Percentiles rank a stretch among this genome's conserved stretches.
Conservation (phyloP, 1,140 invertebrate genomes). For the Ceratina japonica region DNA sequence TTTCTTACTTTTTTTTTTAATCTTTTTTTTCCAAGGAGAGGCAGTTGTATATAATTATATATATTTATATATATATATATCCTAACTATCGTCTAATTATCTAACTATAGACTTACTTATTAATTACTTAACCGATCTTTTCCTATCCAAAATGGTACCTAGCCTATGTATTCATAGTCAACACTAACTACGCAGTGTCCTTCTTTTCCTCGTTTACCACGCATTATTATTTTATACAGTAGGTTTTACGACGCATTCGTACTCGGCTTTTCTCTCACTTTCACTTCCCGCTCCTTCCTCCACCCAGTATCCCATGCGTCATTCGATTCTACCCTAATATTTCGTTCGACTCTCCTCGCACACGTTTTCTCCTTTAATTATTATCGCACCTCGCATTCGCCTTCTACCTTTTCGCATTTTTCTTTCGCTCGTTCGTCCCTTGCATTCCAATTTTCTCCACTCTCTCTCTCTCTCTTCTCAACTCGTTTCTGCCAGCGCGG, state of each 20-base stretch:
- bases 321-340: not conserved
- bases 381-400: constrained; percentile 4
- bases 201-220: constrained; percentile 33
- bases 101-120: constrained; percentile 68
- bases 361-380: not conserved
- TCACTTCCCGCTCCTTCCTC: constrained; percentile 8
- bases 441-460: constrained; percentile 1
- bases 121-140: constrained; percentile 60
- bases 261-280: constrained; percentile 32
- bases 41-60: constrained; percentile 63
- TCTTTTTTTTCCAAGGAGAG: constrained; percentile 50
- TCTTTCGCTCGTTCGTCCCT: constrained; percentile 21
- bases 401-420: not conserved
- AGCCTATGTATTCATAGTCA: constrained; percentile 70
- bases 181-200: constrained; percentile 70
- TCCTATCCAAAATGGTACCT: constrained; percentile 70
- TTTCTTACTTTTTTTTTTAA: constrained; percentile 7
- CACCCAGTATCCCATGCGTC: not conserved
- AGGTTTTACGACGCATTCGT: constrained; percentile 58
- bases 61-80: constrained; percentile 43
- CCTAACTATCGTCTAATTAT: constrained; percentile 71
- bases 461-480: constrained; percentile 16
- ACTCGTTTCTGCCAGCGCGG: constrained; percentile 32
- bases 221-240: constrained; percentile 67
- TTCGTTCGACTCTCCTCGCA: constrained; percentile 11